Evolutionary conservation across 2,888 invertebrate species (phyloP).

Genomic region (Blastobasis adustella): DNA sequence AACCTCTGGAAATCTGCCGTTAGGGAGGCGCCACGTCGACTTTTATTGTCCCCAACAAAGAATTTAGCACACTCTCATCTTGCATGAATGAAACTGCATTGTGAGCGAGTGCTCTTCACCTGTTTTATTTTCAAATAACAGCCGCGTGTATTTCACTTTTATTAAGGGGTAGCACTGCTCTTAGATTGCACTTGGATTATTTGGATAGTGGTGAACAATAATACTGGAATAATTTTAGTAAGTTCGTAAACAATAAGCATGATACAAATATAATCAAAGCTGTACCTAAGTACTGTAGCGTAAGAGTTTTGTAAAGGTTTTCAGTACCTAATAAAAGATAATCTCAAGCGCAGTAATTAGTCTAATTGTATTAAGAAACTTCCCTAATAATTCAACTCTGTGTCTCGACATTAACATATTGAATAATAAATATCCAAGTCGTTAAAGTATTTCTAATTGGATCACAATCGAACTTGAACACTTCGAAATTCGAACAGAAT

Average conservation of each 20-base stretch:
- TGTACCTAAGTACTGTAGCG: too few species aligned
- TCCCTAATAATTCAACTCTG: too few species aligned
- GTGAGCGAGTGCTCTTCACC: background rate
- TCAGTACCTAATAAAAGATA: too few species aligned
- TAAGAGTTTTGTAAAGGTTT: too few species aligned
- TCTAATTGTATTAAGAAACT: background rate
- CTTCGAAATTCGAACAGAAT: constrained; percentile 1
- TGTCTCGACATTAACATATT: too few species aligned
- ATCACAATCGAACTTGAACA: background rate
- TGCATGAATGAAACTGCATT: constrained; percentile 1
- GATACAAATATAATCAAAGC: too few species aligned
- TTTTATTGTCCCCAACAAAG: constrained; percentile 34
- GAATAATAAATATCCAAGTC: too few species aligned
- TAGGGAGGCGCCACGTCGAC: constrained; percentile 48
- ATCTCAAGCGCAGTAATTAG: background rate
- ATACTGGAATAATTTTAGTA: too few species aligned
- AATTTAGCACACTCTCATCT: constrained; percentile 11
- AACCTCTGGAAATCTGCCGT: constrained; percentile 49
- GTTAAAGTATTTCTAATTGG: background rate
- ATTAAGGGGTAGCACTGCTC: background rate
- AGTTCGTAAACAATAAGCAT: too few species aligned
- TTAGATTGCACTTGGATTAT: too few species aligned
- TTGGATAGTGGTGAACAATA: too few species aligned
- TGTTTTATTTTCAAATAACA: too few species aligned
- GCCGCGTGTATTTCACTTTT: background rate